Evolutionary conservation across 2,113 vertebrate genomes (phyloP).

Genomic region (Deroptyus accipitrinus): DNA sequence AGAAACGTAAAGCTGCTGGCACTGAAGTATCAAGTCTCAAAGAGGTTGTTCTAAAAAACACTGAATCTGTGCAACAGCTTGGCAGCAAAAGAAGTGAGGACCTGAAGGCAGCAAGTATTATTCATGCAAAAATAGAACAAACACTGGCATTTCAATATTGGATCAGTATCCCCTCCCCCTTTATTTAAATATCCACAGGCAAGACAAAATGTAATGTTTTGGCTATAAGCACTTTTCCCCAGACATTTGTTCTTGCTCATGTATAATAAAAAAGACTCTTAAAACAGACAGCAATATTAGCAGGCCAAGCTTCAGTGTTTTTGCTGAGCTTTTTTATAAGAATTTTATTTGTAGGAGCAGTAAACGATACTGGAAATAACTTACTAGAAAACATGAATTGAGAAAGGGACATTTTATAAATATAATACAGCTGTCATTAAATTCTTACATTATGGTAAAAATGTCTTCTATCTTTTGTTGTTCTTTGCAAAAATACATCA

Average conservation of each 20-base stretch:
- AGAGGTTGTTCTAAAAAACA: constrained; percentile 66
- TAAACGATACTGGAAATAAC: constrained; percentile 6
- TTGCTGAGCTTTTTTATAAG: constrained; percentile 9
- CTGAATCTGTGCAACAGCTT: constrained; percentile 68
- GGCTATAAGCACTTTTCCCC: constrained; percentile 43
- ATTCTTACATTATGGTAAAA: constrained; percentile 3
- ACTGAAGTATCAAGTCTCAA: constrained; percentile 60
- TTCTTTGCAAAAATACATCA: not conserved
- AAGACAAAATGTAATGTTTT: constrained; percentile 62
- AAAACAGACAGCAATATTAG: constrained; percentile 3
- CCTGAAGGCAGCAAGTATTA: constrained; percentile 71
- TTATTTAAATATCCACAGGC: constrained; percentile 55
- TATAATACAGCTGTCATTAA: not conserved
- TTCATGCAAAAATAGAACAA: constrained; percentile 72
- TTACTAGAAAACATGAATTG: constrained; percentile 48
- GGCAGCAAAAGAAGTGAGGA: constrained; percentile 64
- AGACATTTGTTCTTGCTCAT: constrained; percentile 48
- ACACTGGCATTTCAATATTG: constrained; percentile 63
- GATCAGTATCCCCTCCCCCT: constrained; percentile 39
- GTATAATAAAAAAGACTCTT: constrained; percentile 49
- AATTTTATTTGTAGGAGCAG: constrained; percentile 2
- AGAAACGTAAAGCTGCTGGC: constrained; percentile 70
- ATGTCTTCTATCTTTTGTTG: not conserved
- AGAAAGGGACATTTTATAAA: constrained; percentile 31
- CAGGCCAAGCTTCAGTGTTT: constrained; percentile 8